Evolutionary conservation across 2,888 invertebrate genomes (phyloP).

Genomic region (Patella pellucida): DNA sequence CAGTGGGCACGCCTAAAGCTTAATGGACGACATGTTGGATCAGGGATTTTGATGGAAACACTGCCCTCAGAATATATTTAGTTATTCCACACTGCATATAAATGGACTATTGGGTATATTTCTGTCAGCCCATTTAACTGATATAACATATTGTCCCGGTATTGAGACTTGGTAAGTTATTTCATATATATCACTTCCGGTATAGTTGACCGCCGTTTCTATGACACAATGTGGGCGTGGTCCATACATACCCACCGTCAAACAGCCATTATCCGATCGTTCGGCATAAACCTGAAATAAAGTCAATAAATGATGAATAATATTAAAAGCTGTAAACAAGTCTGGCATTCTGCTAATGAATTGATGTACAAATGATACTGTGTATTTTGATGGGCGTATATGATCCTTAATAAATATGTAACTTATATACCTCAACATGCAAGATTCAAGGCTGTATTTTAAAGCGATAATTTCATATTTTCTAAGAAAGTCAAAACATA

Average conservation of each 20-base stretch:
- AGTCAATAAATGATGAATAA: not conserved
- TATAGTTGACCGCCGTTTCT: slow-evolving; percentile 64
- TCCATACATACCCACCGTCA: slow-evolving; percentile 62
- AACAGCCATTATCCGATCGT: slow-evolving; percentile 50
- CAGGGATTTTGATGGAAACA: too few relatives aligned
- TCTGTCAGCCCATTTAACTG: slow-evolving; percentile 61
- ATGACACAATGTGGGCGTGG: slow-evolving; percentile 55
- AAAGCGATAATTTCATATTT: too few relatives aligned
- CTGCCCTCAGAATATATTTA: not conserved
- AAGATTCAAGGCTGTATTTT: too few relatives aligned
- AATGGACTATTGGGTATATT: slow-evolving; percentile 60
- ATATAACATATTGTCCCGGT: slow-evolving; percentile 66
- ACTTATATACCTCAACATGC: too few relatives aligned
- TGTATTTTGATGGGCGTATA: not conserved
- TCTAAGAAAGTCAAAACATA: too few relatives aligned
- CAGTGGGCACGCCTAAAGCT: too few relatives aligned
- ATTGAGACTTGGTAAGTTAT: slow-evolving; percentile 63
- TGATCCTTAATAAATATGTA: not conserved
- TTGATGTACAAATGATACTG: too few relatives aligned
- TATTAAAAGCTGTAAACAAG: not conserved
- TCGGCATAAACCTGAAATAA: slow-evolving; percentile 57
- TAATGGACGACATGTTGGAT: too few relatives aligned
- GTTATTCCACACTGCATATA: slow-evolving; percentile 42
- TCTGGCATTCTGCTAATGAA: too few relatives aligned
- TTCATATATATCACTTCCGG: slow-evolving; percentile 66